Percentiles rank a stretch among this genome's conserved stretches.
Evolutionary conservation across 2,888 invertebrate genomes (phyloP).

Genomic region (Drosophila neonasuta): DNA sequence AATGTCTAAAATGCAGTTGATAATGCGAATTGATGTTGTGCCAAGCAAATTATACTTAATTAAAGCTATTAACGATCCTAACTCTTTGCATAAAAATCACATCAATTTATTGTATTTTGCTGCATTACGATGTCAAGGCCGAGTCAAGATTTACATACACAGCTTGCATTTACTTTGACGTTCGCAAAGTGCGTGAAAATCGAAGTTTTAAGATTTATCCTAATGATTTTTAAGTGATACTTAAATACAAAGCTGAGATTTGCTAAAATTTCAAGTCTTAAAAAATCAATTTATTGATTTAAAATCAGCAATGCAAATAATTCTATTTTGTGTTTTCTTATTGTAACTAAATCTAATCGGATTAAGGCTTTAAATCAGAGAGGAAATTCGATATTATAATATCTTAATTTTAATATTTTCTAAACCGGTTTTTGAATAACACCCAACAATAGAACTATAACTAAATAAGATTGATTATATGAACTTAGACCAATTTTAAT

Average conservation of each 20-base stretch:
- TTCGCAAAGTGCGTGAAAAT: conserved; percentile 48
- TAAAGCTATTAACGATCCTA: conserved; percentile 64
- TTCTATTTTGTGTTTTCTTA: no score
- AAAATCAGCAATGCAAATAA: no score
- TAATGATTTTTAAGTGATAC: conserved; percentile 23
- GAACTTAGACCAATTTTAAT: background rate
- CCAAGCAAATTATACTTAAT: conserved; percentile 67
- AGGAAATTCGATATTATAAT: background rate
- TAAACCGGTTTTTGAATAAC: background rate
- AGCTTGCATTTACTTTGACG: conserved; percentile 54
- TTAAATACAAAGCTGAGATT: conserved; percentile 15
- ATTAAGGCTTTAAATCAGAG: background rate
- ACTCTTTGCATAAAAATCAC: conserved; percentile 70
- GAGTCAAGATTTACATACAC: conserved; percentile 63
- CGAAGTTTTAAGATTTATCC: background rate
- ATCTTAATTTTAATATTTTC: background rate
- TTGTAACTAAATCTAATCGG: background rate
- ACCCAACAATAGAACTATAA: background rate
- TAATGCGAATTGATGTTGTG: conserved; percentile 10
- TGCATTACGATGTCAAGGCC: conserved; percentile 68
- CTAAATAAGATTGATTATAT: background rate
- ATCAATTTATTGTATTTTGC: conserved; percentile 68
- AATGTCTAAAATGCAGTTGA: conserved; percentile 11
- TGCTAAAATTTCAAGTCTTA: conserved; percentile 13
- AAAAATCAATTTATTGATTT: background rate